Conservation (phyloP, 2,797 vertebrate species). For the Petrocephalus sullivani region DNA sequence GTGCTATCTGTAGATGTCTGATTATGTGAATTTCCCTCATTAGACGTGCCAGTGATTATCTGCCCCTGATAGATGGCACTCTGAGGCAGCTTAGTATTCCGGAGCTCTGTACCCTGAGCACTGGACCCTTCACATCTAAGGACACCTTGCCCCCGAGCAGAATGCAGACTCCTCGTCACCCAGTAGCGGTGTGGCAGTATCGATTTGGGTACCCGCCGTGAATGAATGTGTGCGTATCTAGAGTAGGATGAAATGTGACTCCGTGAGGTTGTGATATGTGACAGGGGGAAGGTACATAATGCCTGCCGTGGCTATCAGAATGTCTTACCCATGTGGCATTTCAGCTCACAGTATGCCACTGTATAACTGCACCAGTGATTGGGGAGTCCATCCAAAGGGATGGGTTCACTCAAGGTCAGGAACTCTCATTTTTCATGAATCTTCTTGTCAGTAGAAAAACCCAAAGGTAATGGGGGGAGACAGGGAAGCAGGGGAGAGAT, state of each 20-base stretch:
- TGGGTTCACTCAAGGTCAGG: neutral
- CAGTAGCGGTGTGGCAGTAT: neutral
- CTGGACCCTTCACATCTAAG: neutral
- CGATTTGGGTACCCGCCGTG: neutral
- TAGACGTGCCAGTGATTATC: neutral
- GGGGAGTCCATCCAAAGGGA: neutral
- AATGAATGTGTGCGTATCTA: neutral
- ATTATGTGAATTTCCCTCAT: neutral
- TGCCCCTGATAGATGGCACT: neutral
- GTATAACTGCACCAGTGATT: neutral
- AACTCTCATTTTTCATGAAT: slow-evolving; percentile 15
- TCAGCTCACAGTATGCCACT: neutral
- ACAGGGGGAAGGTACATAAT: neutral
- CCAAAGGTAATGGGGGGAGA: neutral
- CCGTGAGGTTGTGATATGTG: neutral
- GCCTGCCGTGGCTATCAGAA: neutral
- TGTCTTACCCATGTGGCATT: neutral
- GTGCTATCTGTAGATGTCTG: neutral
- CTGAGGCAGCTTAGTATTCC: neutral
- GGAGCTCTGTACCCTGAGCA: neutral
- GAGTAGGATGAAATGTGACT: neutral
- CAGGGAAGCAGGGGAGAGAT: neutral
- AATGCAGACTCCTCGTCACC: neutral
- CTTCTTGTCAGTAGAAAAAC: neutral
- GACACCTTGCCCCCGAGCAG: neutral